A percentile compares a stretch with the other conserved stretches of the same genome.
phyloP scores from a whole-genome alignment of 2,888 invertebrate species.

The Hirtodrosophila trivittata region DNA sequence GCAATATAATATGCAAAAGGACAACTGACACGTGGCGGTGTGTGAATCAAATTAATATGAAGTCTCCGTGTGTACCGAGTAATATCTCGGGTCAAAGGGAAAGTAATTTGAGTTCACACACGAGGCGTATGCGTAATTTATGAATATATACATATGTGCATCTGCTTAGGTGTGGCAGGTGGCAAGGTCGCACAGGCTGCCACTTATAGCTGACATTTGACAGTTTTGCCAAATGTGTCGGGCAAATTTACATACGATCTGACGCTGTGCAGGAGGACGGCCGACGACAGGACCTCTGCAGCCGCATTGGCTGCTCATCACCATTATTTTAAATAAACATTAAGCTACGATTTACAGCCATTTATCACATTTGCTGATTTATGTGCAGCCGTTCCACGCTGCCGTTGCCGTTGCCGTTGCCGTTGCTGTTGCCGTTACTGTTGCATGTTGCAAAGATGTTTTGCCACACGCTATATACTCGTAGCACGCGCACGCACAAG shows the following conservation, averaged over 20 bases:
- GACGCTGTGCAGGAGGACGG: background rate
- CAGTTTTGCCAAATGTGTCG: constrained; percentile 38
- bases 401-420: constrained; percentile 21
- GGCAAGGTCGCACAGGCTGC: constrained; percentile 5
- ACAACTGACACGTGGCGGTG: constrained; percentile 35
- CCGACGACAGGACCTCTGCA: background rate
- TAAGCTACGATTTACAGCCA: constrained; percentile 70
- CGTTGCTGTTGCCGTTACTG: constrained; percentile 1
- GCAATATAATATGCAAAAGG: constrained; percentile 28
- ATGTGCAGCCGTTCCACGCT: constrained; percentile 54
- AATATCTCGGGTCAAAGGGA: constrained; percentile 12
- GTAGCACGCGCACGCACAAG: constrained; percentile 12
- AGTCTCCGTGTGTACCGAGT: constrained; percentile 2
- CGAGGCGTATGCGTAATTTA: constrained; percentile 70
- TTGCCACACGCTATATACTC: constrained; percentile 4
- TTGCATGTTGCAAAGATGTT: constrained; percentile 44
- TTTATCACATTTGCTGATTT: constrained; percentile 78
- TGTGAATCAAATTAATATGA: constrained; percentile 67
- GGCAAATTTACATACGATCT: constrained; percentile 35
- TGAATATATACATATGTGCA: constrained; percentile 66
- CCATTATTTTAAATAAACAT: constrained; percentile 79
- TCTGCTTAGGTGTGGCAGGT: constrained; percentile 43
- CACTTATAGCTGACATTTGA: constrained; percentile 38
- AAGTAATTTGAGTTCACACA: constrained; percentile 37
- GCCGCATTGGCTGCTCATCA: constrained; percentile 56